phyloP scores from a whole-genome alignment of 2,797 vertebrate species.

The Petrocephalus schoutedeni region DNA sequence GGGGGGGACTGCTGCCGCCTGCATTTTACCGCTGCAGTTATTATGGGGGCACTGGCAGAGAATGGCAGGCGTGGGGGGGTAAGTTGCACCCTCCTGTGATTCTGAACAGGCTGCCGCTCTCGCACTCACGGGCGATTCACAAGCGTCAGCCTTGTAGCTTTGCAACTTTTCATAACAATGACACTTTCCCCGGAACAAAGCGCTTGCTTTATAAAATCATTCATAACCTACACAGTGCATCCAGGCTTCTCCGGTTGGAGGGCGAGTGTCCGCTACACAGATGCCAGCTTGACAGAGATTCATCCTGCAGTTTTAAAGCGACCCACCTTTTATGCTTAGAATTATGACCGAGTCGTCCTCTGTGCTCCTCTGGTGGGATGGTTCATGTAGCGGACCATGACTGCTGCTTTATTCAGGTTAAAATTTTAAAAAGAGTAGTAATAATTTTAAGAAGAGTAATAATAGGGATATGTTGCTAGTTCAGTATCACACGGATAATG shows the following conservation, averaged over 20 bases:
- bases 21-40: neutral
- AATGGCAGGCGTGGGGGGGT: neutral
- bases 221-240: neutral
- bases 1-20: neutral
- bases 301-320: too few species aligned
- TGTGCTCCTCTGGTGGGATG: too few species aligned
- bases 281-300: neutral
- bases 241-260: neutral
- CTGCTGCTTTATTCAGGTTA: too few species aligned
- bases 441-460: neutral
- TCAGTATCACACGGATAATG: neutral
- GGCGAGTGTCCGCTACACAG: neutral
- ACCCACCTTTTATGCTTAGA: too few species aligned
- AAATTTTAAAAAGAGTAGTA: too few species aligned
- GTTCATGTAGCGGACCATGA: neutral
- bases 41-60: neutral
- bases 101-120: neutral
- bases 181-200: neutral
- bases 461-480: neutral
- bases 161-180: neutral
- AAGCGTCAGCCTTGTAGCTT: neutral
- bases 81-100: neutral
- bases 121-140: neutral
- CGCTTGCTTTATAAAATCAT: neutral
- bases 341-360: too few species aligned